Evolutionary conservation across 2,797 vertebrate species (phyloP).

Genomic region (Halcyon leucocephala): DNA sequence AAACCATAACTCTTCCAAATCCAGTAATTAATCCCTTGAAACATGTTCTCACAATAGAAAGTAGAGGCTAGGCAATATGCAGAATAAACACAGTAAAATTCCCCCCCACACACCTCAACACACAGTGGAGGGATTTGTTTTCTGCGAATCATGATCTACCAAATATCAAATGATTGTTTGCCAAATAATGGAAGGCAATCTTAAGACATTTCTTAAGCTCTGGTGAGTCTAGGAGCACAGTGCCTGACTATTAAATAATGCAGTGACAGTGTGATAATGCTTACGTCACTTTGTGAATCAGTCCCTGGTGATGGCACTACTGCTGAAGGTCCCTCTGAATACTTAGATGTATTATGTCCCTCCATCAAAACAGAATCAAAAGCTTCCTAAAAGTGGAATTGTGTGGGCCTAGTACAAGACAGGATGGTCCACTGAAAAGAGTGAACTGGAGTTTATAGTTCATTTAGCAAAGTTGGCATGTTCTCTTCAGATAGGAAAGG

Average conservation of each 20-base stretch:
- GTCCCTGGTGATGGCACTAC: background rate
- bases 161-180: conserved; percentile 42
- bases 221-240: background rate
- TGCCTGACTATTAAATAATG: background rate
- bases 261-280: background rate
- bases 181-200: conserved; percentile 28
- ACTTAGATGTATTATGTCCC: background rate
- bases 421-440: background rate
- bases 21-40: conserved; percentile 1
- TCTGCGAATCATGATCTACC: background rate
- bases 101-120: background rate
- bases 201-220: conserved; percentile 9
- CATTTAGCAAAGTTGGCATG: background rate
- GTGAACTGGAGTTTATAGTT: background rate
- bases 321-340: background rate
- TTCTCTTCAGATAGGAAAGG: background rate
- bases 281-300: background rate
- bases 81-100: conserved; percentile 23
- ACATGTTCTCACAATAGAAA: background rate
- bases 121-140: conserved; percentile 22
- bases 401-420: background rate
- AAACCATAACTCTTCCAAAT: conserved; percentile 47
- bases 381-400: background rate
- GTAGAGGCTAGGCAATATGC: background rate
- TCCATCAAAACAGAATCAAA: background rate